Evolutionary conservation across 2,113 vertebrate species (phyloP).

Genomic region (Campylomormyrus numenius): DNA sequence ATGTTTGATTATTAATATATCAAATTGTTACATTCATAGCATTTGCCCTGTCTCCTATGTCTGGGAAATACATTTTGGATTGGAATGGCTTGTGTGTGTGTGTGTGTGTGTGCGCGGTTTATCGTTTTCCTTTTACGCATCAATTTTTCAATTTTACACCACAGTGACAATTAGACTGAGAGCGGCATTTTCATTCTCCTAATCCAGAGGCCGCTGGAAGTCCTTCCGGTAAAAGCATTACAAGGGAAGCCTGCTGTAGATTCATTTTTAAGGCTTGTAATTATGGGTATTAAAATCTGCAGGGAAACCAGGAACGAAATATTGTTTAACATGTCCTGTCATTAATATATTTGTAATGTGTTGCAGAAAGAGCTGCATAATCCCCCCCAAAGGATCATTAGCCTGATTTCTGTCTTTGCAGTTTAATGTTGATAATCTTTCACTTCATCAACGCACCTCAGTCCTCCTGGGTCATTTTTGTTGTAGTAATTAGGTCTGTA

Average conservation of each 20-base stretch:
- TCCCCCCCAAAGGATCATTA: slow-evolving; percentile 51
- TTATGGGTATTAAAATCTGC: slow-evolving; percentile 80
- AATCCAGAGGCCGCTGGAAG: background rate
- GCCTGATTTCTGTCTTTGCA: background rate
- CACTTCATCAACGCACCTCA: background rate
- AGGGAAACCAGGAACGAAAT: slow-evolving; percentile 76
- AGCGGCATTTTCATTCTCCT: background rate
- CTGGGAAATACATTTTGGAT: background rate
- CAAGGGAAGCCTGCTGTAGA: slow-evolving; percentile 75
- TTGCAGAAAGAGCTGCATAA: slow-evolving; percentile 46
- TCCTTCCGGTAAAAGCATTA: slow-evolving; percentile 46
- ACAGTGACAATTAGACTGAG: background rate
- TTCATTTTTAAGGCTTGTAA: slow-evolving; percentile 81
- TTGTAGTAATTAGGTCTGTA: background rate
- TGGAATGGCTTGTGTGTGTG: background rate
- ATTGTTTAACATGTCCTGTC: slow-evolving; percentile 80
- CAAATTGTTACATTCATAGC: background rate
- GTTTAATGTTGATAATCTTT: slow-evolving; percentile 2
- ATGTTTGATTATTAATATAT: background rate
- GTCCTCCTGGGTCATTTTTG: background rate
- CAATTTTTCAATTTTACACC: background rate
- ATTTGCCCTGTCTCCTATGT: background rate
- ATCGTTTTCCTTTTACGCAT: background rate
- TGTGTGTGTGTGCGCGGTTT: background rate
- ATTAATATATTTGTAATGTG: slow-evolving; percentile 78